These are phyloP conservation scores for Apodemia mormo DNA, from an alignment of 2,888 invertebrate species.

Conservation along the genomic window DNA sequence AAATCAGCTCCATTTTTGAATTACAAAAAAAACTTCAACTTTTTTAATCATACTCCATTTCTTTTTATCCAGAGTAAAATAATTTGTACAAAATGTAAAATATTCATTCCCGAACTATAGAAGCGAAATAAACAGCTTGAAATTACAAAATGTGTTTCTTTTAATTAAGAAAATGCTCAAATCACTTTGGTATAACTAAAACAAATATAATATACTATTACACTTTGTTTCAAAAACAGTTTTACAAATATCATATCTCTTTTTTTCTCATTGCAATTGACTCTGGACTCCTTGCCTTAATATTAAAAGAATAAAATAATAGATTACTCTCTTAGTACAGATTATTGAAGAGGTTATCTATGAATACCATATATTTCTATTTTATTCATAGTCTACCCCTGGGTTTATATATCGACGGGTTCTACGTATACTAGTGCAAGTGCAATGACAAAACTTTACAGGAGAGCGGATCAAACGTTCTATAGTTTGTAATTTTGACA, in stretches of 20 bases:
- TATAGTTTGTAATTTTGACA: too few relatives aligned
- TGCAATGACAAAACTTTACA: too few relatives aligned
- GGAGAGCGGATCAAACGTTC: too few relatives aligned
- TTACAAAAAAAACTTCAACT: not conserved
- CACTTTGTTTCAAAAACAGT: slow-evolving; percentile 7
- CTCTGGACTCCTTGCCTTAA: too few relatives aligned
- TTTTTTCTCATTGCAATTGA: not conserved
- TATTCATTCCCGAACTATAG: not conserved
- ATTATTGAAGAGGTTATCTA: too few relatives aligned
- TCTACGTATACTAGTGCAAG: too few relatives aligned
- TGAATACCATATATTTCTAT: too few relatives aligned
- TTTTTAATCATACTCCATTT: slow-evolving; percentile 16
- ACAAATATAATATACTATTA: slow-evolving; percentile 3
- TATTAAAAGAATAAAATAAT: too few relatives aligned
- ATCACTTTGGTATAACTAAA: slow-evolving; percentile 16
- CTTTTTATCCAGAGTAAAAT: slow-evolving; percentile 9
- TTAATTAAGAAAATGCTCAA: slow-evolving; percentile 18
- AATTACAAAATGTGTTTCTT: slow-evolving; percentile 16
- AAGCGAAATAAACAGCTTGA: slow-evolving; percentile 8
- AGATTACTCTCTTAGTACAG: too few relatives aligned
- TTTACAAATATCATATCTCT: not conserved
- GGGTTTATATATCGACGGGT: too few relatives aligned
- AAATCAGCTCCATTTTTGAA: not conserved
- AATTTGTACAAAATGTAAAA: slow-evolving; percentile 14
- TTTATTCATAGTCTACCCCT: too few relatives aligned